Evolutionary conservation across 64 coral and sea anemone species (phyloP), one percentile per base, ranked within the genome.

Genomic region (Pocillopora verrucosa): DNA sequence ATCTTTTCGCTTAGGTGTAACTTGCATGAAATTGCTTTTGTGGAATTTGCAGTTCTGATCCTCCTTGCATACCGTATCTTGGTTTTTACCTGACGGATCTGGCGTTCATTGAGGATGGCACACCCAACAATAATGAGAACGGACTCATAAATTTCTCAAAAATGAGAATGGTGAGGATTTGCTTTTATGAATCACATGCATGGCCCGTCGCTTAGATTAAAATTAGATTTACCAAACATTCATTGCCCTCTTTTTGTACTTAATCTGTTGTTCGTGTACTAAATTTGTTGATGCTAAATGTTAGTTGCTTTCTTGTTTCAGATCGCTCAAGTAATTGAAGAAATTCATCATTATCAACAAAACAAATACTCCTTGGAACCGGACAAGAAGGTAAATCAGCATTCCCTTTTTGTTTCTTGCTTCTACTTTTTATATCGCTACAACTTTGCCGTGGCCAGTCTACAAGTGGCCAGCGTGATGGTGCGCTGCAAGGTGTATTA

Each of bases 101-200:
- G 25, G 93, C 93, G 1, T 99, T 99, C 36, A 99, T 99, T 70
- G 97, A 99, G 58, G 97, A 99, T 87, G 97, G 97, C 10, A 99
- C 97, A 16, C 78, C 93, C 3, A 82, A 93, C 85, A 85, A 65
- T 70, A 99, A 90, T 16, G 97, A 99, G 36, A 89, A 91, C 63
- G 97, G 97, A 16, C 65, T 99, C 20, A 93, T 99, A 37, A 99
- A 99, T 79, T 99, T 95, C 86, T 99, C 97, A 51, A 99, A 99
- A 85, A 99, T 99, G 97, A 89, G 97, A 89, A 99, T 99, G 96
- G 96, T 98, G 76, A 87, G 88, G 73, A 68, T 3, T 15, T 37
- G 12, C 65, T 73, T 34, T 10, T 77, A 14, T 88, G 36, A 34
- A 56, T 38, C 24, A 67, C 41, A 19, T 61, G 30, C 20, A 11